Percentiles rank a stretch among this genome's conserved stretches.
Conservation (phyloP, 2,888 invertebrate species). For the Phragmatobia fuliginosa region DNA sequence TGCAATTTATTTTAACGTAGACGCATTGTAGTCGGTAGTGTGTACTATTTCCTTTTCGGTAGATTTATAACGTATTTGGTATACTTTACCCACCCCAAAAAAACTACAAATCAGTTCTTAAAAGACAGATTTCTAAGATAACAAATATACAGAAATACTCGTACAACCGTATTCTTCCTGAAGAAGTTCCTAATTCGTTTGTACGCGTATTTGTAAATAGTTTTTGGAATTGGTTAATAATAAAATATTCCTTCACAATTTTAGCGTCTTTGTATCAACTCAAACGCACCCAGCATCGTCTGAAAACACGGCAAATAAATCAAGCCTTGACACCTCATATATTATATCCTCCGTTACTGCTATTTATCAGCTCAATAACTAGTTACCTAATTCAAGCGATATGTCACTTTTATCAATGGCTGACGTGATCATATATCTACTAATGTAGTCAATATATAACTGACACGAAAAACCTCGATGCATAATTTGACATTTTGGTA, state of each 20-base stretch:
- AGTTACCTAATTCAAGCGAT: constrained; percentile 53
- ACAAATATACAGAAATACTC: background rate
- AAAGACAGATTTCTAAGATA: background rate
- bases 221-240: background rate
- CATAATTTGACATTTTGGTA: background rate
- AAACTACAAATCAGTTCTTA: too few relatives aligned
- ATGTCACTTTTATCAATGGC: constrained; percentile 59
- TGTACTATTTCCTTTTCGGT: too few relatives aligned
- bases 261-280: constrained; percentile 15
- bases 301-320: constrained; percentile 70
- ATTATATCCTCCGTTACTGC: constrained; percentile 75
- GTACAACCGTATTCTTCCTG: background rate
- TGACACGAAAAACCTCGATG: background rate
- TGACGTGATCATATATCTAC: constrained; percentile 24
- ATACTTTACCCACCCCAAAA: too few relatives aligned
- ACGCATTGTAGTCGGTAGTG: too few relatives aligned
- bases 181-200: too few relatives aligned
- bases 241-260: constrained; percentile 25
- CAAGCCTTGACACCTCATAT: constrained; percentile 77
- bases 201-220: too few relatives aligned
- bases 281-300: constrained; percentile 34
- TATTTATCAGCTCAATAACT: constrained; percentile 54
- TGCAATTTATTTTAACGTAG: too few relatives aligned
- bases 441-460: background rate
- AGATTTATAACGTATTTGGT: too few relatives aligned